Conservation (phyloP, 2,113 vertebrate species). For the Clarias batrachus region DNA sequence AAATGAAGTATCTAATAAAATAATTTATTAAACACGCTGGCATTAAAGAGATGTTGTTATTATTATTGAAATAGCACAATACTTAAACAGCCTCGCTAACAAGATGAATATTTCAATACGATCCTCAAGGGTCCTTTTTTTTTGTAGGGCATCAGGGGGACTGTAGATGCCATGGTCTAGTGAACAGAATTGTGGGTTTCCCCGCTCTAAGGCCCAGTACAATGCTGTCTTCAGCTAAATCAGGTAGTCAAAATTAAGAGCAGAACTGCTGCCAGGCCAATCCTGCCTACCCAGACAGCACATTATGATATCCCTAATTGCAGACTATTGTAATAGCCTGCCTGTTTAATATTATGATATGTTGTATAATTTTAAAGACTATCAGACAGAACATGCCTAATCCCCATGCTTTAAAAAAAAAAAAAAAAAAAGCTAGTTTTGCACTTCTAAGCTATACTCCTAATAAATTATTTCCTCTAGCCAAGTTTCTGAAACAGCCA, state of each 20-base stretch:
- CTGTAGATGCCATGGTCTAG: neutral
- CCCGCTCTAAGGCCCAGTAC: neutral
- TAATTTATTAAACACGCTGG: neutral
- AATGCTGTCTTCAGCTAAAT: neutral
- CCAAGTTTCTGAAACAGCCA: slow-evolving; percentile 42
- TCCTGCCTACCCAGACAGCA: neutral
- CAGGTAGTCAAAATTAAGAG: neutral
- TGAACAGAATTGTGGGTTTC: neutral
- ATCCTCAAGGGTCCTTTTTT: neutral
- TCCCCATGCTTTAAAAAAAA: slow-evolving; percentile 44
- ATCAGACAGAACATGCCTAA: slow-evolving; percentile 23
- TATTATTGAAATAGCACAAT: neutral
- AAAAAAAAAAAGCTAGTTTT: slow-evolving; percentile 58
- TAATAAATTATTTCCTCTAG: slow-evolving; percentile 20
- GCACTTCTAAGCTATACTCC: slow-evolving; percentile 53
- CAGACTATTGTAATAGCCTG: neutral
- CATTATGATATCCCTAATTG: neutral
- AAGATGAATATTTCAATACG: neutral
- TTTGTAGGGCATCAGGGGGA: neutral
- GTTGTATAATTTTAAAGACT: slow-evolving; percentile 1
- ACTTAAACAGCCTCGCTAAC: neutral
- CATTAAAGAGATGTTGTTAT: neutral
- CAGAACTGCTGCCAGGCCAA: neutral
- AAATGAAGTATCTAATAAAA: neutral
- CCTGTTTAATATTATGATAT: neutral